A percentile compares a stretch with the other conserved stretches of the same genome.
Conservation (phyloP, 2,888 invertebrate genomes). For the Ceraclea dissimilis region DNA sequence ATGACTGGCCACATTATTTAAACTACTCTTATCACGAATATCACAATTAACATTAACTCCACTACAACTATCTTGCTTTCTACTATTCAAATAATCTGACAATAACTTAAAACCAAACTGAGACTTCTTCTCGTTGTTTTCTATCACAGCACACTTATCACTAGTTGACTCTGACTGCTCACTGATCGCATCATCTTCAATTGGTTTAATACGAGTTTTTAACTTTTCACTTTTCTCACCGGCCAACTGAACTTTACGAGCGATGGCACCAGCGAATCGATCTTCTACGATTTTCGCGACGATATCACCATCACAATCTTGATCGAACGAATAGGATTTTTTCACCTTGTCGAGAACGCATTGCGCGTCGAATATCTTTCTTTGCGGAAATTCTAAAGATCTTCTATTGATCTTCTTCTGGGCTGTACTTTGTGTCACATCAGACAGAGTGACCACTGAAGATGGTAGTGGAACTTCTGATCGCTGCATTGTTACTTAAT, state of each 20-base stretch:
- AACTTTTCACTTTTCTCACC: conserved; percentile 5
- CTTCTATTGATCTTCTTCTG: conserved; percentile 41
- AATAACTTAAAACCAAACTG: conserved; percentile 13
- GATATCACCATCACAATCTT: conserved; percentile 33
- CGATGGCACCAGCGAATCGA: conserved; percentile 36
- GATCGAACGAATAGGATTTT: conserved; percentile 27
- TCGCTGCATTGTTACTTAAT: conserved; percentile 15
- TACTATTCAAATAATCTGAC: conserved; percentile 6
- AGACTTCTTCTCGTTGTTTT: conserved; percentile 5
- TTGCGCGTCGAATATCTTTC: conserved; percentile 24
- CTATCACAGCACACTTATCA: background rate
- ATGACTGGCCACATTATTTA: background rate
- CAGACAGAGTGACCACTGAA: conserved; percentile 22
- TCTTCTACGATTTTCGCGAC: conserved; percentile 31
- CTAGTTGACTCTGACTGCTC: conserved; percentile 1
- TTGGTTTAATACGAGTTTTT: conserved; percentile 3
- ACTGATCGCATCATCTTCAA: conserved; percentile 8
- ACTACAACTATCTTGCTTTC: conserved; percentile 1
- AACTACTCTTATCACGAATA: background rate
- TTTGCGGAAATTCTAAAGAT: conserved; percentile 42
- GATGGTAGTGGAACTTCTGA: conserved; percentile 12
- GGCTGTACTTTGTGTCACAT: conserved; percentile 20
- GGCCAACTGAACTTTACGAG: conserved; percentile 19
- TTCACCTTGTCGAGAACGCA: conserved; percentile 21
- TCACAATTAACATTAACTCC: background rate